Conservation (phyloP, 2,113 vertebrate genomes). For the Dipodomys ordii region DNA sequence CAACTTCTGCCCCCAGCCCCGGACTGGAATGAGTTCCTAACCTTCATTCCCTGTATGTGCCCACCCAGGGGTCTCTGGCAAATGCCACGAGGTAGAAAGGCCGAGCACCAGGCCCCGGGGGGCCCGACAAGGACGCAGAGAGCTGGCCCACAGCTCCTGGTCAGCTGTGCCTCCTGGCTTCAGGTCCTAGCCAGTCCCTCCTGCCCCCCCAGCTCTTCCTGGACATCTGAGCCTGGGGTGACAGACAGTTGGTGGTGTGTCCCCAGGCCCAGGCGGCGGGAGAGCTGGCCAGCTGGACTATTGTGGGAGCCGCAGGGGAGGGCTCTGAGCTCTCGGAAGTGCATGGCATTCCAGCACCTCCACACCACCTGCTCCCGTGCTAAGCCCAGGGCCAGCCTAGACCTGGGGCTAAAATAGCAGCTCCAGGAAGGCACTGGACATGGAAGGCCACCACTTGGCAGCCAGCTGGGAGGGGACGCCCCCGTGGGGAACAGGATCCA, state of each 20-base stretch:
- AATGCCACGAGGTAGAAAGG: accelerated
- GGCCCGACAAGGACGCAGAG: accelerated
- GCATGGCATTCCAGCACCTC: not conserved
- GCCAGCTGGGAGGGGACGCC: not conserved
- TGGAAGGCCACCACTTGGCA: not conserved
- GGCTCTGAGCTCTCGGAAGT: not conserved
- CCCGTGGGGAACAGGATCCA: not conserved
- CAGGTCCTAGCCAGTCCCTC: not conserved
- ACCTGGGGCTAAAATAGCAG: not conserved
- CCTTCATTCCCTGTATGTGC: not conserved
- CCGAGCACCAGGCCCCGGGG: accelerated
- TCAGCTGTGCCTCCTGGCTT: not conserved
- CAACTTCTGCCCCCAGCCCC: not conserved
- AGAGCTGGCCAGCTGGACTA: not conserved
- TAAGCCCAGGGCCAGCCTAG: not conserved
- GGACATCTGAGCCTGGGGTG: not conserved
- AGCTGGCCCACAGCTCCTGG: too few relatives aligned
- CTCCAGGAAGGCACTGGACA: not conserved
- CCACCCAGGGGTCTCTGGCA: accelerated
- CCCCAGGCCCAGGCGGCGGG: not conserved
- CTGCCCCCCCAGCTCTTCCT: not conserved
- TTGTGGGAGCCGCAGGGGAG: not conserved
- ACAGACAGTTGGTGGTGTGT: not conserved
- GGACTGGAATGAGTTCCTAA: too few relatives aligned
- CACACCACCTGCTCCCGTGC: not conserved